Conservation (phyloP, 1,140 invertebrate genomes). For the Aphelinus certus region DNA sequence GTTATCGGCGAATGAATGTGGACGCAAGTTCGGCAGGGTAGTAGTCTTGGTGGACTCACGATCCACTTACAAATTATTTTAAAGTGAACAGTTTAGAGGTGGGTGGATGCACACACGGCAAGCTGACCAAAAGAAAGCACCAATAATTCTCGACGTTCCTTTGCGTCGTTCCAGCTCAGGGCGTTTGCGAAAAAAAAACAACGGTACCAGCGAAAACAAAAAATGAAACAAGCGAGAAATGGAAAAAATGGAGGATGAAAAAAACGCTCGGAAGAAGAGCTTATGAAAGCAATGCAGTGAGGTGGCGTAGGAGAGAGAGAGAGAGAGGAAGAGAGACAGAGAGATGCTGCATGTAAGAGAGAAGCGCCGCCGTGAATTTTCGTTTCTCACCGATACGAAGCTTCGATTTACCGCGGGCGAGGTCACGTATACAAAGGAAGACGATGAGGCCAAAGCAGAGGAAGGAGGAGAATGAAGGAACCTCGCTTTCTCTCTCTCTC, state of each 20-base stretch:
- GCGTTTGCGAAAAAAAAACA: slow-evolving; percentile 19
- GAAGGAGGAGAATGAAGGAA: neutral
- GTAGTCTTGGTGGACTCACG: neutral
- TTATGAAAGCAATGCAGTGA: neutral
- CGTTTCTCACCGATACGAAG: slow-evolving; percentile 30
- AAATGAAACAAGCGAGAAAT: slow-evolving; percentile 6
- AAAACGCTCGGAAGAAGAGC: neutral
- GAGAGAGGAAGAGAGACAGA: slow-evolving; percentile 2
- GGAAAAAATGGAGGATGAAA: neutral
- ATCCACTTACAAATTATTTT: slow-evolving; percentile 37
- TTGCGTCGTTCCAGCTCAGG: slow-evolving; percentile 8
- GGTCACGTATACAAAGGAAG: slow-evolving; percentile 12
- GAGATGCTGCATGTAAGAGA: slow-evolving; percentile 2
- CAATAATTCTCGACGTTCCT: slow-evolving; percentile 31
- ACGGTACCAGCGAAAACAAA: slow-evolving; percentile 23
- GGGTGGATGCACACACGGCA: slow-evolving; percentile 14
- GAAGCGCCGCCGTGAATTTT: slow-evolving; percentile 23
- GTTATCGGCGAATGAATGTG: no score
- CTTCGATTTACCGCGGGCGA: slow-evolving; percentile 33
- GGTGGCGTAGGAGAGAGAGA: neutral
- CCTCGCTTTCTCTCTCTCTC: neutral
- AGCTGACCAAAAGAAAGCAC: slow-evolving; percentile 3
- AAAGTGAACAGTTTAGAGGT: slow-evolving; percentile 34
- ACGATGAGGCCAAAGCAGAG: slow-evolving; percentile 27
- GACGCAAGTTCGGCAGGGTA: no score